Evolutionary conservation across 2,888 invertebrate genomes (phyloP), one percentile per base, ranked within the genome.

Genomic region (Ptychoptera albimana): DNA sequence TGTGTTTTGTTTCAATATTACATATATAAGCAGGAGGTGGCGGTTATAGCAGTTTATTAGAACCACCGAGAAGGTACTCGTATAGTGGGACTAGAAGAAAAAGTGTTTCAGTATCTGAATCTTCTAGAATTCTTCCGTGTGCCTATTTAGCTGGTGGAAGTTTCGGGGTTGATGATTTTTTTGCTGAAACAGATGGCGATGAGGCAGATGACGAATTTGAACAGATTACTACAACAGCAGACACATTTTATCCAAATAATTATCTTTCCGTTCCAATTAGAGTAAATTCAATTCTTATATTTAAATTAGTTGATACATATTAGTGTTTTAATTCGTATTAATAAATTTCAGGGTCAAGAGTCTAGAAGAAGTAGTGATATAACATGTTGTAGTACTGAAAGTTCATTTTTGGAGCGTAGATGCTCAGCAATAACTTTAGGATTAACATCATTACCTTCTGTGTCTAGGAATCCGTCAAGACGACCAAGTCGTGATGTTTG

Each of bases 321-420:
- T 16, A 34, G 8, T 39, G 30, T 43, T n/a, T n/a, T 12, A 13
- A 36, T n/a, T 14, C 32, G 2, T n/a, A 38, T n/a, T 15, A 2
- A 14, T 32, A 12, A 16, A 39, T 37, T 47, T 10, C 46, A 65
- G 66, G 61, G 60, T 42, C 60, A 63, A 43, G 66, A 68, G 45
- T 64, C 72, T 9, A 64, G 85, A 37, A 73, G 86, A 39, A 73
- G 81, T 53, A 85, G 85, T 59, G 85, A 83, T 50, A 81, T 83
- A 55, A 86, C 86, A 30, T 85, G 84, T 63, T 86, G 85, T 53
- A 85, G 85, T 58, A 83, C 84, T 34, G 85, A 82, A 47, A 84
- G 84, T 60, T 84, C 84, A 46, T 86, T 85, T 58, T 69, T 86
- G 58, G 86, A 86, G 61, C 73, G 85, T 42, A 75, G 86, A 42